Evolutionary conservation across 2,888 invertebrate genomes (phyloP).

Genomic region (Agrotis ipsilon): DNA sequence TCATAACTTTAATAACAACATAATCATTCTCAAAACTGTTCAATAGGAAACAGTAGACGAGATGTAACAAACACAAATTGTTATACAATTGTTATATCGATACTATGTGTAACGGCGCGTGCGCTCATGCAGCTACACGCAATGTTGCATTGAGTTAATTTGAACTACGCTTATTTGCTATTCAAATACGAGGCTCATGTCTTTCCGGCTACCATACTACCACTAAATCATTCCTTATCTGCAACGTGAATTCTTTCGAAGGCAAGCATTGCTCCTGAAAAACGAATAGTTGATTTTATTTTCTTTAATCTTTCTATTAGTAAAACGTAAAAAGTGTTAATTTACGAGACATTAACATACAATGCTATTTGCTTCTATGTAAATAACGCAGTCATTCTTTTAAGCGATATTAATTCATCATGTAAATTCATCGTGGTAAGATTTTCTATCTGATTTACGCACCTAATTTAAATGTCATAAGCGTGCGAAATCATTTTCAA

Average conservation of each 20-base stretch:
- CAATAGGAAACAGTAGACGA: conserved; percentile 21
- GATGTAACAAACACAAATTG: conserved; percentile 11
- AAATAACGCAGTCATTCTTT: conserved; percentile 6
- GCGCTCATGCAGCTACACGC: conserved; percentile 52
- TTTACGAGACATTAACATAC: conserved; percentile 40
- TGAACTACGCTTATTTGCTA: conserved; percentile 47
- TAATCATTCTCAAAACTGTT: conserved; percentile 19
- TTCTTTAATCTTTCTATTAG: conserved; percentile 39
- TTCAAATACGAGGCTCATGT: conserved; percentile 44
- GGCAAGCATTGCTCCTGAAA: conserved; percentile 5
- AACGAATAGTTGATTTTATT: conserved; percentile 6
- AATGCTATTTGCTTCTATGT: conserved; percentile 11
- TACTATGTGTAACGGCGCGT: conserved; percentile 42
- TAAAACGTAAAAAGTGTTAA: conserved; percentile 33
- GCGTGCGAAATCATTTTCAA: conserved; percentile 4
- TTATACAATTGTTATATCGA: conserved; percentile 51
- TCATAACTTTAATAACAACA: not conserved
- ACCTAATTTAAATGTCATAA: conserved; percentile 38
- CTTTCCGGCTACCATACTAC: conserved; percentile 49
- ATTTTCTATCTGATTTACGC: conserved; percentile 38
- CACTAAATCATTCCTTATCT: conserved; percentile 26
- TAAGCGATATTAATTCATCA: conserved; percentile 21
- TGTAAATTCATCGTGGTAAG: conserved; percentile 13
- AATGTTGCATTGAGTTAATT: conserved; percentile 63
- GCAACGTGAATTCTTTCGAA: not conserved